Evolutionary conservation across 2,797 vertebrate species (phyloP).

Genomic region (Premnoplex brunnescens): DNA sequence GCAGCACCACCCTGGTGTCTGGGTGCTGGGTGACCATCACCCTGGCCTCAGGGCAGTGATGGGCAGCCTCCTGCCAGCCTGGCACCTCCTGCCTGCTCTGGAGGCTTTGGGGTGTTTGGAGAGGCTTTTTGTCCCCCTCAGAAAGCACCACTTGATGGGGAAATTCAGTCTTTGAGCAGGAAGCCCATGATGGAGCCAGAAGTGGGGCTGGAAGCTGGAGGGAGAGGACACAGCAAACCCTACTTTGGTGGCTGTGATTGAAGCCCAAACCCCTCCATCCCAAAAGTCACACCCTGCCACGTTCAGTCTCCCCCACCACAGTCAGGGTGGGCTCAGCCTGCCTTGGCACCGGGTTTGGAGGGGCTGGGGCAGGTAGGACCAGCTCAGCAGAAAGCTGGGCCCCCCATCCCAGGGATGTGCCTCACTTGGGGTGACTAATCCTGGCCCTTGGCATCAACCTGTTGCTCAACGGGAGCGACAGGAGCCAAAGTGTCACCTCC

Average conservation of each 20-base stretch:
- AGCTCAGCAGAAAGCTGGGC: neutral
- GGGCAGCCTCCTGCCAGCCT: neutral
- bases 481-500: conserved; percentile 49
- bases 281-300: accelerated
- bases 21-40: neutral
- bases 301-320: accelerated
- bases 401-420: neutral
- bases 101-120: accelerated
- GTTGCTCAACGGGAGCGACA: conserved; percentile 13
- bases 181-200: accelerated
- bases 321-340: neutral
- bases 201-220: accelerated
- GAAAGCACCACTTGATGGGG: neutral
- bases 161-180: neutral
- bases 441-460: neutral
- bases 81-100: neutral
- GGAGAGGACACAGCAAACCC: neutral
- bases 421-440: neutral
- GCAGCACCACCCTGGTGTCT: neutral
- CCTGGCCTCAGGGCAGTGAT: neutral
- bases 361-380: neutral
- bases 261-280: neutral
- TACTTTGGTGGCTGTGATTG: accelerated
- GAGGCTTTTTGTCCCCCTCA: neutral
- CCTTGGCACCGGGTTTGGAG: accelerated